A percentile compares a stretch with the other conserved stretches of the same genome.
These are phyloP conservation scores for Phrynocephalus versicolor DNA, from an alignment of 2,113 vertebrate genomes.

Conservation along the genomic window DNA sequence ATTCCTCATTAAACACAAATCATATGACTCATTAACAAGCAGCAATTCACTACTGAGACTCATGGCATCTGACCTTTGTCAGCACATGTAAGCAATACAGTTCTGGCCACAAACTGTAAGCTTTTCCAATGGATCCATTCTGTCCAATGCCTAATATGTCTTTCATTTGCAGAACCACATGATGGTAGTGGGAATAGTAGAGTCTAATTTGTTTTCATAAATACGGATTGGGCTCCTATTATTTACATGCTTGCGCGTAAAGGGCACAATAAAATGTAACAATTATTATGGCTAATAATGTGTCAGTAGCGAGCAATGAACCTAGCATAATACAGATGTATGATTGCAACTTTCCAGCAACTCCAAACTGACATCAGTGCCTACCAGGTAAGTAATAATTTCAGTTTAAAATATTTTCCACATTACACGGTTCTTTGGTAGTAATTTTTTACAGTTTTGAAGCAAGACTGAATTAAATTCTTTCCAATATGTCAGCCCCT, in stretches of 20 bases:
- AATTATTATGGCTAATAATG: not conserved
- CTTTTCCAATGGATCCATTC: not conserved
- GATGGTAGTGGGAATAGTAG: not conserved
- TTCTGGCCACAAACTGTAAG: no score
- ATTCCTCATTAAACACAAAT: no score
- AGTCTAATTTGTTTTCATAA: not conserved
- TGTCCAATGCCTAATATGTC: not conserved
- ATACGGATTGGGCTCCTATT: not conserved
- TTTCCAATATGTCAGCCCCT: conserved; percentile 59
- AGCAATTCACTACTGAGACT: no score
- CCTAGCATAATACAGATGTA: not conserved
- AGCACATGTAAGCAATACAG: no score
- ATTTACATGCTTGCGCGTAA: not conserved
- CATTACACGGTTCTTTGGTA: conserved; percentile 36
- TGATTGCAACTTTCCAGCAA: conserved; percentile 52
- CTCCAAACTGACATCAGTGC: conserved; percentile 52
- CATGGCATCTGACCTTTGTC: no score
- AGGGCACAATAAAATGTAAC: not conserved
- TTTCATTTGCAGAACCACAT: not conserved
- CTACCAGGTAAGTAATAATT: conserved; percentile 61
- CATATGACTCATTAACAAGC: no score
- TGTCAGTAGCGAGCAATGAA: not conserved
- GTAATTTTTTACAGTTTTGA: conserved; percentile 34
- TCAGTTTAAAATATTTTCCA: conserved; percentile 35
- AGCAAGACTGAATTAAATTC: conserved; percentile 56